phyloP scores from a whole-genome alignment of 2,888 invertebrate species.

The Melinaea marsaeus region DNA sequence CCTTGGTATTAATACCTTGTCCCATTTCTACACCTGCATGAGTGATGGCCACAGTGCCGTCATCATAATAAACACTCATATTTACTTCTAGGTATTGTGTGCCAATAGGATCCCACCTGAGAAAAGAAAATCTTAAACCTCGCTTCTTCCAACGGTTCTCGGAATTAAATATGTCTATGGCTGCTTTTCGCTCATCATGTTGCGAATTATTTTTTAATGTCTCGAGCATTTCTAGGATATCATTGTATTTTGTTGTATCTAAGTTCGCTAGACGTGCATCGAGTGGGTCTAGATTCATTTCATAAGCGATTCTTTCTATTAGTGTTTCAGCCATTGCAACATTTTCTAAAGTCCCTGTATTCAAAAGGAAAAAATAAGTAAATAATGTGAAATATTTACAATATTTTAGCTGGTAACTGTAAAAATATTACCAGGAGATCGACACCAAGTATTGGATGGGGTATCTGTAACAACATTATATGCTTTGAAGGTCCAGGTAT shows the following conservation, averaged over 20 bases:
- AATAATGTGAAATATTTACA: no score
- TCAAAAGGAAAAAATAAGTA: no score
- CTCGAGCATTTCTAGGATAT: conserved; percentile 65
- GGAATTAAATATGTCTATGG: conserved; percentile 75
- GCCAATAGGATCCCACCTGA: conserved; percentile 74
- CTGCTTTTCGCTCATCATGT: conserved; percentile 65
- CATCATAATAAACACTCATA: conserved; percentile 79
- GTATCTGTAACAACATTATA: conserved; percentile 48
- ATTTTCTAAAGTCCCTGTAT: conserved; percentile 70
- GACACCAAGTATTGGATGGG: conserved; percentile 40
- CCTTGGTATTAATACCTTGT: conserved; percentile 85
- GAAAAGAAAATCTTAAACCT: conserved; percentile 79
- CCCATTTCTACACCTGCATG: conserved; percentile 84
- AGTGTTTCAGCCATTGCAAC: conserved; percentile 76
- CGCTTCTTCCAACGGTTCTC: conserved; percentile 85
- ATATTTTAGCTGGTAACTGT: background rate
- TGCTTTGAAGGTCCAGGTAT: conserved; percentile 38
- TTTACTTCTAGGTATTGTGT: conserved; percentile 55
- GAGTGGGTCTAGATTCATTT: conserved; percentile 72
- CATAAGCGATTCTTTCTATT: conserved; percentile 80
- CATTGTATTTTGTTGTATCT: conserved; percentile 36
- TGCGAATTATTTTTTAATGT: conserved; percentile 72
- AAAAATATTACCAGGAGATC: conserved; percentile 40
- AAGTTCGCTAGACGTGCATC: conserved; percentile 76
- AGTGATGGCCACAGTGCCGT: conserved; percentile 80